Evolutionary conservation across 1,140 invertebrate species (phyloP).

Genomic region (Heliconius melpomene): DNA sequence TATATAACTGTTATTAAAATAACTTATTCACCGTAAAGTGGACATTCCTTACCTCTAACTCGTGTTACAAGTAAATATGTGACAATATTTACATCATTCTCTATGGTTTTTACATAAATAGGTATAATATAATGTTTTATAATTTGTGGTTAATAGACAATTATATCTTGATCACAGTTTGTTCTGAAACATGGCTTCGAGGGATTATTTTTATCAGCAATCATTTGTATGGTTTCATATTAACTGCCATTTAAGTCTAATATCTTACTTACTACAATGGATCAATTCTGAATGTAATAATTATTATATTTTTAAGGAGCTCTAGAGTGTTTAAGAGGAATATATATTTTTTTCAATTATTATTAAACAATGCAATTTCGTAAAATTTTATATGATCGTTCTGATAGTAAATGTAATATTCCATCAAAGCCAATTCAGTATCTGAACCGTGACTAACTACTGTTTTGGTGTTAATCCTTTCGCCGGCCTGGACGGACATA

Average conservation of each 20-base stretch:
- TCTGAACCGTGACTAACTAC: conserved; percentile 66
- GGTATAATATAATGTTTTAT: conserved; percentile 52
- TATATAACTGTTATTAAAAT: background rate
- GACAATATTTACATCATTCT: conserved; percentile 56
- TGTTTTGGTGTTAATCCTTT: conserved; percentile 79
- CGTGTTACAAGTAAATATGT: conserved; percentile 41
- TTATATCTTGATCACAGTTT: conserved; percentile 58
- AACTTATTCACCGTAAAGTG: background rate
- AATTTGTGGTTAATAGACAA: conserved; percentile 75
- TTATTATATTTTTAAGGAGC: too few species aligned
- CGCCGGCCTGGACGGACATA: conserved; percentile 71
- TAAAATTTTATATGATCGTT: background rate
- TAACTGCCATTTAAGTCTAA: background rate
- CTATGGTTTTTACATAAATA: conserved; percentile 43
- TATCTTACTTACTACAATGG: background rate
- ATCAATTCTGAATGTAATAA: background rate
- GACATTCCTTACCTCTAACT: background rate
- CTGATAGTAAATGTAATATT: conserved; percentile 39
- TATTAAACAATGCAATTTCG: background rate
- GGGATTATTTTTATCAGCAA: conserved; percentile 51
- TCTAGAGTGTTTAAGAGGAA: too few species aligned
- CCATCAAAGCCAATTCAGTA: conserved; percentile 52
- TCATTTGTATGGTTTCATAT: conserved; percentile 26
- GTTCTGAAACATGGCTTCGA: conserved; percentile 49
- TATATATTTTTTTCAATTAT: too few species aligned